Base-by-base conservation (phyloP, 2,888 invertebrate genomes). In the Drosophila setosimentum region DNA sequence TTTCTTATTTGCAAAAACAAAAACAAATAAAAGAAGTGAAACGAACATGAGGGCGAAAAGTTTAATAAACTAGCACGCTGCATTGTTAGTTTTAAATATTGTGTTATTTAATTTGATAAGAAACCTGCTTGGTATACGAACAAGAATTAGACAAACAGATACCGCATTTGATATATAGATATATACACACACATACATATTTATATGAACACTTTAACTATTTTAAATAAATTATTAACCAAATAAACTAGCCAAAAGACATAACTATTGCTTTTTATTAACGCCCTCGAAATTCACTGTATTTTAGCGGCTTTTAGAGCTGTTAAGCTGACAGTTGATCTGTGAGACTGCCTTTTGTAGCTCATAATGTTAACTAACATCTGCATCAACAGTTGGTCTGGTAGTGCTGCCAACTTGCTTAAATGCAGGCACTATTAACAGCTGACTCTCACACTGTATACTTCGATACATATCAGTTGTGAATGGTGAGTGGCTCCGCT, bases 181-280 rank as follows among this genome's bases (percentile, higher is more conserved):
- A 63, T 48, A 74, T 35, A 60, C 49, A 71, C 54, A 59, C 40
- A 71, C 40, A 71, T 27, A 74, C 58, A 60, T 50, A 58, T 72
- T 69, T 69, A 75, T 69, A 80, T 68, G 35, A 71, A 82, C 72
- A 76, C 71, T 72, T 63, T 58, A 87, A 72, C 72, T 89, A 87
- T 85, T 85, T 85, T 85, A 80, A 89, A 89, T 78, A 85, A 85
- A 87, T 73, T 85, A 85, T 87, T 83, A 85, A 89, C 78, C 85
- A 85, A 89, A 89, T 87, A 83, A 85, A 85, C 66, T 89, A 84
- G 87, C 89, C 87, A 84, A 89, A 84, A 84, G 68, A 68, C 67
- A 45, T 3, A 16, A 18, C 5, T 16, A 24, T 16, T 13, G n/a
- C 11, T 35, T 62, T 76, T 63, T 71, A 60, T 32, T 33, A 11